A percentile compares a stretch with the other conserved stretches of the same genome.
These are phyloP conservation scores for Galaxea fascicularis DNA, from an alignment of 92 coral and sea anemone genomes.

Conservation along the genomic window DNA sequence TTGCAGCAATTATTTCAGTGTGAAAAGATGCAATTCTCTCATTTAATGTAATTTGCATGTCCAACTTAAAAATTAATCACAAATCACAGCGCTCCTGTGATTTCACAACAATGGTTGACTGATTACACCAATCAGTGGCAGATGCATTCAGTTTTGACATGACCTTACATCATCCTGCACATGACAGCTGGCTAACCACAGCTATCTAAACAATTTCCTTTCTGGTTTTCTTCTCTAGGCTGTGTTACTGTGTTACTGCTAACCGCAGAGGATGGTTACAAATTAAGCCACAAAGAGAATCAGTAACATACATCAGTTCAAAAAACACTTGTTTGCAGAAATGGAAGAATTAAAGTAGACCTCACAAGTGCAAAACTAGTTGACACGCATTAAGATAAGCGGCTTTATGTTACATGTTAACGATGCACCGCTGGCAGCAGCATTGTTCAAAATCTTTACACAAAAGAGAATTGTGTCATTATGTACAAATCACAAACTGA, in stretches of 20 bases:
- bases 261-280: background rate
- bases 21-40: background rate
- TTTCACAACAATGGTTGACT: slow-evolving; percentile 8
- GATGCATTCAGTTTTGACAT: background rate
- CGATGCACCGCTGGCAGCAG: too few species aligned
- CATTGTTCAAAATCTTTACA: background rate
- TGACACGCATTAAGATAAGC: slow-evolving; percentile 16
- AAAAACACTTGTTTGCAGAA: background rate
- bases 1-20: background rate
- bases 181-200: slow-evolving; percentile 37
- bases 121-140: background rate
- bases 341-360: background rate
- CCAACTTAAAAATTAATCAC: background rate
- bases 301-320: background rate
- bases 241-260: background rate
- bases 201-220: slow-evolving; percentile 28
- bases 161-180: slow-evolving; percentile 4
- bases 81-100: background rate
- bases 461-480: background rate
- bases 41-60: background rate
- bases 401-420: background rate
- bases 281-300: background rate
- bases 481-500: background rate
- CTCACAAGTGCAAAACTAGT: background rate
- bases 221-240: background rate